Percentiles rank a stretch among this genome's conserved stretches.
Evolutionary conservation across 1,140 invertebrate species (phyloP).

Genomic region (Lutraria rhynchaena): DNA sequence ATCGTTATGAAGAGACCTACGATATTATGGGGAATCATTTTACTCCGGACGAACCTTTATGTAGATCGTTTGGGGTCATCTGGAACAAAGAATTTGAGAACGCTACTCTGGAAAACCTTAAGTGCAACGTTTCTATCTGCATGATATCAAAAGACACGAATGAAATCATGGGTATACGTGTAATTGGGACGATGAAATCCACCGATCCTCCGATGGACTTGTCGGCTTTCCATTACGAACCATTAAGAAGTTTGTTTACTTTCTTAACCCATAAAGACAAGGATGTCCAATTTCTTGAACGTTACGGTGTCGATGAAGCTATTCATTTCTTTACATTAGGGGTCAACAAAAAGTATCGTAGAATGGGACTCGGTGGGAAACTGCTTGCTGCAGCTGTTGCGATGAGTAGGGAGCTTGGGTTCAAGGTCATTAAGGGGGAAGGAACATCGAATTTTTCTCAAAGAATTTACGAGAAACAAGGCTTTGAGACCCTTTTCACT

Average conservation of each 20-base stretch:
- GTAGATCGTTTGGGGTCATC: conserved; percentile 32
- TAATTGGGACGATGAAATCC: conserved; percentile 38
- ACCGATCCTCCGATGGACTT: conserved; percentile 16
- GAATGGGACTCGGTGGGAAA: conserved; percentile 37
- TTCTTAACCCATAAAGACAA: conserved; percentile 38
- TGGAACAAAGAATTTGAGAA: conserved; percentile 38
- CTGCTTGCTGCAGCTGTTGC: conserved; percentile 36
- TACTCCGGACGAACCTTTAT: conserved; percentile 48
- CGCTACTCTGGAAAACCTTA: not conserved
- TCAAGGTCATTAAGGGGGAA: conserved; percentile 50
- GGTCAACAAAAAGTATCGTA: conserved; percentile 49
- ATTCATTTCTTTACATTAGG: conserved; percentile 52
- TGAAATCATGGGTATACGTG: conserved; percentile 47
- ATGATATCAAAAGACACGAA: conserved; percentile 43
- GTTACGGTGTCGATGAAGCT: conserved; percentile 37
- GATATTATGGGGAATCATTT: conserved; percentile 54
- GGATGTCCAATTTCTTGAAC: conserved; percentile 40
- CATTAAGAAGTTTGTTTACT: conserved; percentile 17
- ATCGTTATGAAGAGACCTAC: conserved; percentile 41
- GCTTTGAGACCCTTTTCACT: conserved; percentile 28
- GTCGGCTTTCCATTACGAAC: conserved; percentile 19
- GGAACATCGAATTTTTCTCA: conserved; percentile 55
- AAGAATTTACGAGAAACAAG: conserved; percentile 41
- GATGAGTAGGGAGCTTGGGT: conserved; percentile 36
- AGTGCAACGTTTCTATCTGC: conserved; percentile 34